phyloP scores from a whole-genome alignment of 2,888 invertebrate genomes.

The Scaptomyza flava region DNA sequence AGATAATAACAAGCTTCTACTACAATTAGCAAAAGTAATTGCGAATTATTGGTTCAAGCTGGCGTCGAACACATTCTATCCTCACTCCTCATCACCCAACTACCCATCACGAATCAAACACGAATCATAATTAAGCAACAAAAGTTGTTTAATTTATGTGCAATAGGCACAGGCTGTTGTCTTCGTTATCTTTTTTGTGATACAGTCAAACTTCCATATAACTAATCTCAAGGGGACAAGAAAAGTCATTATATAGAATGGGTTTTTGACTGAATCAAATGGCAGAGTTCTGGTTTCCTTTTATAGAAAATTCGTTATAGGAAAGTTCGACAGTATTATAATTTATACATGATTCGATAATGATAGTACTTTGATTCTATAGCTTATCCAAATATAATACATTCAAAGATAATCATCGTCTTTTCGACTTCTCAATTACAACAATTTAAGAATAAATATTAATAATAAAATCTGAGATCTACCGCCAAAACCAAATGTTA shows the following conservation, averaged over 20 bases:
- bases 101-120: neutral
- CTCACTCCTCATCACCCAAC: neutral
- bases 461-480: too few relatives aligned
- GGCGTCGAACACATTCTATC: neutral
- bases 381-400: neutral
- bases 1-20: conserved; percentile 54
- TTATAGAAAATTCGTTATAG: too few relatives aligned
- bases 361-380: neutral
- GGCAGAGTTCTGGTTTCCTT: too few relatives aligned
- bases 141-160: conserved; percentile 38
- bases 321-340: too few relatives aligned
- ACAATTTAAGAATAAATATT: too few relatives aligned
- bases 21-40: conserved; percentile 73
- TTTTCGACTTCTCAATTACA: too few relatives aligned
- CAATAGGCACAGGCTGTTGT: conserved; percentile 26
- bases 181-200: neutral
- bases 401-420: too few relatives aligned
- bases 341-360: neutral
- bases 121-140: conserved; percentile 19
- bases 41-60: conserved; percentile 57
- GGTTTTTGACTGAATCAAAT: too few relatives aligned
- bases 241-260: too few relatives aligned
- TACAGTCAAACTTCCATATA: too few relatives aligned
- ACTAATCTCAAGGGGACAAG: too few relatives aligned
- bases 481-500: too few relatives aligned